Evolutionary conservation across 2,113 vertebrate species (phyloP).

Genomic region (Azemiops feae): DNA sequence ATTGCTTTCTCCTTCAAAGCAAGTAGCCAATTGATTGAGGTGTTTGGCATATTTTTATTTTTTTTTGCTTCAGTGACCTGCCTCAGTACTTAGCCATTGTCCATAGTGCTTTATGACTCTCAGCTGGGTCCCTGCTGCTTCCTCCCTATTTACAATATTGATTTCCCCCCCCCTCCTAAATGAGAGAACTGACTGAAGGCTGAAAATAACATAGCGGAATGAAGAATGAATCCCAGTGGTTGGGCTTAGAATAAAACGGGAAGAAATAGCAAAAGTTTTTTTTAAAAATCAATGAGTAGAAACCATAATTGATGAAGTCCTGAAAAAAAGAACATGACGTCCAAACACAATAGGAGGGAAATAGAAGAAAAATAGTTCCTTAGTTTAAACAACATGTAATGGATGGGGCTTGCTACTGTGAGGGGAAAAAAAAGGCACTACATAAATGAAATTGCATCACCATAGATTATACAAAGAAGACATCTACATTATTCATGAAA

Average conservation of each 20-base stretch:
- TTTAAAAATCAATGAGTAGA: background rate
- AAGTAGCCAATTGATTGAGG: fast-evolving
- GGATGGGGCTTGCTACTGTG: fast-evolving
- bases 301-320: background rate
- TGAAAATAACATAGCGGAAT: background rate
- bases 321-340: background rate
- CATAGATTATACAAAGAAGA: background rate
- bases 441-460: background rate
- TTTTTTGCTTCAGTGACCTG: background rate
- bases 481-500: background rate
- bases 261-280: background rate
- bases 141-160: slow-evolving; percentile 16
- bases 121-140: background rate
- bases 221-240: background rate
- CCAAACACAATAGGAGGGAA: background rate
- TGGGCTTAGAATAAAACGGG: background rate
- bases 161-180: background rate
- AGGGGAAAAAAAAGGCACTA: background rate
- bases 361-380: background rate
- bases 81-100: background rate
- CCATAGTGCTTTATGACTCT: background rate
- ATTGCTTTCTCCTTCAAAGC: background rate
- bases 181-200: background rate
- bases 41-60: background rate
- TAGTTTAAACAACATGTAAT: background rate